Conservation (phyloP, 2,113 vertebrate species). For the Cyphomyrus discorhynchus region DNA sequence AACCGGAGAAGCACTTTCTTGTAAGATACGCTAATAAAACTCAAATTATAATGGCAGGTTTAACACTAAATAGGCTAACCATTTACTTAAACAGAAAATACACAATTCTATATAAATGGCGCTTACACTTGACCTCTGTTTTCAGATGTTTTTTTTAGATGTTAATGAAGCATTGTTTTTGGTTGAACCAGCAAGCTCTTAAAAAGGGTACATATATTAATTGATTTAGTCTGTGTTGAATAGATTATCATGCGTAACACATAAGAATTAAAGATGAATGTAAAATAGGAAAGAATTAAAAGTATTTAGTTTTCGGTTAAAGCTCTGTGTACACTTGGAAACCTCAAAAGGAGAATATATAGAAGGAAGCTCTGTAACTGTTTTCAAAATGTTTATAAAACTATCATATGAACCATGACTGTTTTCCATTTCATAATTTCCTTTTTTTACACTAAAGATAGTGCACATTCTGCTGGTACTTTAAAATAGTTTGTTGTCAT, state of each 20-base stretch:
- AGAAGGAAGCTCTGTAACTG: neutral
- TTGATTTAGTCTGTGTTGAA: neutral
- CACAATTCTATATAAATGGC: no score
- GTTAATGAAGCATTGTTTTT: neutral
- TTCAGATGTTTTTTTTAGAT: neutral
- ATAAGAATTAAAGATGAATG: neutral
- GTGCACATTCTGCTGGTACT: neutral
- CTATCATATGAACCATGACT: neutral
- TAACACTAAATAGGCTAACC: no score
- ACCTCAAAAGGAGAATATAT: neutral
- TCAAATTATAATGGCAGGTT: no score
- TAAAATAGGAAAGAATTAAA: neutral
- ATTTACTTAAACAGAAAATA: no score
- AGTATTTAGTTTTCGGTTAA: neutral
- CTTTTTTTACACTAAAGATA: neutral
- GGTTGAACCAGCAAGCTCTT: neutral
- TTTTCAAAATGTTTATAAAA: neutral
- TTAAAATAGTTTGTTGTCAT: conserved; percentile 5
- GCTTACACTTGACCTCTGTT: neutral
- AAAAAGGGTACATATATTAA: neutral
- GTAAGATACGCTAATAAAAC: no score
- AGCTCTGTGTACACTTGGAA: neutral
- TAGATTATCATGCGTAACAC: neutral
- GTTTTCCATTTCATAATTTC: neutral
- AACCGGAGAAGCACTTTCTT: no score